These are phyloP conservation scores for Helobdella robusta DNA, from an alignment of 2,888 invertebrate genomes.

Conservation along the genomic window DNA sequence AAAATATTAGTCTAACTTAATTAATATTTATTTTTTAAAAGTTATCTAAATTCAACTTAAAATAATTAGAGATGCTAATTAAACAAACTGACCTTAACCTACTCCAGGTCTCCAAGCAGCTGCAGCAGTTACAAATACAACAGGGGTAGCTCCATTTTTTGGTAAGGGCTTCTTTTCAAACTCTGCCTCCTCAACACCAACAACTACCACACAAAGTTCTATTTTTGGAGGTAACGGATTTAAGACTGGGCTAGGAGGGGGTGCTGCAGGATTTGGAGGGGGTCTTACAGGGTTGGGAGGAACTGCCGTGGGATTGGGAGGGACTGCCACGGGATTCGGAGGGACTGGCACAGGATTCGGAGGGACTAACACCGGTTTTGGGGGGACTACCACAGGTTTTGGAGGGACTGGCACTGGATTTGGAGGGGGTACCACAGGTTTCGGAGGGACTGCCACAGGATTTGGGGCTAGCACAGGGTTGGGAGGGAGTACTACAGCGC, in stretches of 20 bases:
- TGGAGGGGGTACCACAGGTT: not conserved
- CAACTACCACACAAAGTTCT: not conserved
- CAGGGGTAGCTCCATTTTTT: too few species aligned
- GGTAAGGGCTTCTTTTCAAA: too few species aligned
- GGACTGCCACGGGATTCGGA: too few species aligned
- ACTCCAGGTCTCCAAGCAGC: not conserved
- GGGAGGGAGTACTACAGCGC: not conserved
- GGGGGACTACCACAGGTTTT: conserved; percentile 13
- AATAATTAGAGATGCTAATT: not conserved
- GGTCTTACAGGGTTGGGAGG: conserved; percentile 27
- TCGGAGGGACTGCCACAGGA: conserved; percentile 13
- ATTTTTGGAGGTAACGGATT: conserved; percentile 11
- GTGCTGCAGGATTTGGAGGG: not conserved
- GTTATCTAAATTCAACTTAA: too few species aligned
- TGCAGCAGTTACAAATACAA: not conserved
- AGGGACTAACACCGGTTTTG: not conserved
- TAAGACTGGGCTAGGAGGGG: conserved; percentile 10
- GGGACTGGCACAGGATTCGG: conserved; percentile 12
- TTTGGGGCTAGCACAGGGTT: not conserved
- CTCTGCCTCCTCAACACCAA: too few species aligned
- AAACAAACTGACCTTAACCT: not conserved
- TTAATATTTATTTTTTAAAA: too few species aligned
- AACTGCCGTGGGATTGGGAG: too few species aligned
- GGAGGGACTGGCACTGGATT: conserved; percentile 21
- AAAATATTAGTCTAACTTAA: too few species aligned